Base-by-base conservation (phyloP, 2,797 vertebrate genomes). In the Dromococcyx pavoninus region DNA sequence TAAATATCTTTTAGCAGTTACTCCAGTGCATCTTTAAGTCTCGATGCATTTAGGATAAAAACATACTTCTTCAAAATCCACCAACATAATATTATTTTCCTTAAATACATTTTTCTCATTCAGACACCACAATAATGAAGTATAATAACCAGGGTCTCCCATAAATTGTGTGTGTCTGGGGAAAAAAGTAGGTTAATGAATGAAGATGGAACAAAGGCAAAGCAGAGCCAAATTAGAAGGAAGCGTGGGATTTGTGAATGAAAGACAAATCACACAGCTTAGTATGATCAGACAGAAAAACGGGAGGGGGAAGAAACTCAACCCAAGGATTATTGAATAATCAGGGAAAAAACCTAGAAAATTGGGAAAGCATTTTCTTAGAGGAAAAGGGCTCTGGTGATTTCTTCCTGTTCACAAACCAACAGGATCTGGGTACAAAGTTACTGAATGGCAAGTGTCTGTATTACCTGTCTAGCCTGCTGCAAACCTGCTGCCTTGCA, bases 291-390 rank as follows among this genome's bases (percentile, higher is more conserved):
- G 7, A n/a, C 7, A 32, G n/a, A 9, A 41, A 37, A 28, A 22
- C 33, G 0, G 2, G 3, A 1, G 0, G 2, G 3, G 1, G 3
- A 2, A 15, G 43, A 28, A 0, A 0, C 0, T 7, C 17, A 33
- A 33, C 1, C 2, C 13, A 37, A 73, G 43, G 3, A 16, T 37
- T 35, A 56, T 4, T 22, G 17, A n/a, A 28, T 44, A 39, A 50
- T 5, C 17, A 58, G 10, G 25, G 25, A 41, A 39, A 23, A 81
- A 33, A 11, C 4, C 18, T 2, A 46, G 30, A n/a, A 72, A 66
- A 71, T 6, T 27, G 28, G 39, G 25, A 33, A 60, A 25, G 13
- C 25, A 56, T 56, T 18, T 48, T 69, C 54, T 17, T 69, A 2
- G 48, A 48, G 17, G 48, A 48, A 56, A 23, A 48, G 39, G 74